phyloP scores from a whole-genome alignment of 2,888 invertebrate genomes.

The Pandemis cinnamomeana region DNA sequence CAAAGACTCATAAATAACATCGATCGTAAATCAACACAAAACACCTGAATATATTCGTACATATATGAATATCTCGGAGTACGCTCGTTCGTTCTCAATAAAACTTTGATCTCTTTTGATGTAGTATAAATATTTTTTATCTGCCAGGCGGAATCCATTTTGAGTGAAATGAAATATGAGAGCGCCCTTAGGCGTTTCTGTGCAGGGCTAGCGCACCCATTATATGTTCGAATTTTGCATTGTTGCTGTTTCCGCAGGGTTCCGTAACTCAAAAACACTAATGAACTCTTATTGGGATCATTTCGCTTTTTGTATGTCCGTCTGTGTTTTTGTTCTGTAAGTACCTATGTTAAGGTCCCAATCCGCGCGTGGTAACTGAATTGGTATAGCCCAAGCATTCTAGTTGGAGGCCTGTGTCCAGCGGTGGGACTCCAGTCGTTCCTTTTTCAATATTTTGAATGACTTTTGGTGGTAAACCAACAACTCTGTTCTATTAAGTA shows the following conservation, averaged over 20 bases:
- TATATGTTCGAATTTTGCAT: not conserved
- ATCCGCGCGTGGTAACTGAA: too few species aligned
- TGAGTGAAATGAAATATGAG: conserved; percentile 68
- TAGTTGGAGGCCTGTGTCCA: too few species aligned
- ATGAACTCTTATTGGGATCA: too few species aligned
- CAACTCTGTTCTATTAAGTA: too few species aligned
- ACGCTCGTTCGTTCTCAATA: conserved; percentile 52
- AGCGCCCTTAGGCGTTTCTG: conserved; percentile 21
- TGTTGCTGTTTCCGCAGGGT: not conserved
- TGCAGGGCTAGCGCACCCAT: conserved; percentile 13
- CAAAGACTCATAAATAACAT: conserved; percentile 6
- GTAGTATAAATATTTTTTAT: conserved; percentile 75
- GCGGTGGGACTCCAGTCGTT: too few species aligned
- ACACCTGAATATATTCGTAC: conserved; percentile 22
- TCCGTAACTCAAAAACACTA: too few species aligned
- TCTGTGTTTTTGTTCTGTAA: too few species aligned
- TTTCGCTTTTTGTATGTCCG: too few species aligned
- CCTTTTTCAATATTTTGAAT: too few species aligned
- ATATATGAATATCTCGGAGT: conserved; percentile 41
- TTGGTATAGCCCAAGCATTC: too few species aligned
- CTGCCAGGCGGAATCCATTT: conserved; percentile 68
- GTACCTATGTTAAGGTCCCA: too few species aligned
- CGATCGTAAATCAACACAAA: conserved; percentile 26
- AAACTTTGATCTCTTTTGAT: conserved; percentile 77
- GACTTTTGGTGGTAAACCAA: too few species aligned